Base-by-base conservation (phyloP, 2,888 invertebrate genomes). In the Brenthis ino region DNA sequence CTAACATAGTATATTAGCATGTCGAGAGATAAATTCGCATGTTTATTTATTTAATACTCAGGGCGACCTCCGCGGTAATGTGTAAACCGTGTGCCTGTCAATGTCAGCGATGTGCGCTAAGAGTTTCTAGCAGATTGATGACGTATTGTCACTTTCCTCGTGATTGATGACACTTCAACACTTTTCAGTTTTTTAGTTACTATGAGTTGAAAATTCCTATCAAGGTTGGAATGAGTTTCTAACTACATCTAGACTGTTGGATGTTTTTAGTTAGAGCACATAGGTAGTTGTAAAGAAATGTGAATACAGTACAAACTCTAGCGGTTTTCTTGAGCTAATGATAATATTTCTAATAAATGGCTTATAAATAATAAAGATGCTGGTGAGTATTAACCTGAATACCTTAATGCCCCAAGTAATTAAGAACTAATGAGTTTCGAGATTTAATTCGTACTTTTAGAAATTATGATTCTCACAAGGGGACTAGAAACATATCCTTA, bases 91-190 rank as follows among this genome's bases (percentile, higher is more conserved):
- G 77, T 71, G 58, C 70, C 51, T 73, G 74, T 73, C 74, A 74
- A 71, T 76, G 77, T 79, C 79, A 76, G 69, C 72, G 73, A 68
- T 67, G 66, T 71, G 65, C 60, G 76, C 76, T 74, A 77, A 69
- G 77, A 84, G 80, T 82, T 82, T 81, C 81, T 75, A 84, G 77
- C 77, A 82, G 81, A 86, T 85, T 80, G 83, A 85, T 85, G 84
- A 82, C 80, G 79, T 80, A 83, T 83, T 86, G 82, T 85, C 83
- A 80, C 80, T 78, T 75, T 72, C 70, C 67, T 53, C 75, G 77
- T 86, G 86, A 87, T 85, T 82, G 85, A 88, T 85, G 79, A 77
- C 72, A 75, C 76, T 79, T 37, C 57, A 79, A 77, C 73, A 75
- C 75, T 79, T 53, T 67, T 53, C 48, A 47, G 57, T 65, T 63